Evolutionary conservation across 2,113 vertebrate genomes (phyloP).

Genomic region (Felis chaus): DNA sequence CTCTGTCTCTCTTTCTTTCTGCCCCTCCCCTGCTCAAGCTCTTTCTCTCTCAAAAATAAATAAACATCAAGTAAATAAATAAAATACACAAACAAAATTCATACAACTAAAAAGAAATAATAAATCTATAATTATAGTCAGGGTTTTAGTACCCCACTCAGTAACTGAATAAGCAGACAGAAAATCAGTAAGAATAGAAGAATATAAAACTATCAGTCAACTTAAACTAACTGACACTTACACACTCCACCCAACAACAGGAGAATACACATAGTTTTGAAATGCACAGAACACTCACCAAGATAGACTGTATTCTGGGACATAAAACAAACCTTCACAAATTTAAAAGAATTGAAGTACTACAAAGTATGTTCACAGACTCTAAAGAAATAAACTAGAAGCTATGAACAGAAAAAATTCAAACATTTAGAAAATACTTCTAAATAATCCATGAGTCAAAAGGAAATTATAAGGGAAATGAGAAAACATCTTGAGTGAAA

Average conservation of each 20-base stretch:
- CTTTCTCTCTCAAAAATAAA: no score
- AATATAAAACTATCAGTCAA: background rate
- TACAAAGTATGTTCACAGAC: background rate
- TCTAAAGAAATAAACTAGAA: background rate
- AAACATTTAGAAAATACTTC: background rate
- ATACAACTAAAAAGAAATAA: background rate
- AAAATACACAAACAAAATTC: background rate
- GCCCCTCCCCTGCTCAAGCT: no score
- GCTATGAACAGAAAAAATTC: background rate
- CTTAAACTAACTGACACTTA: background rate
- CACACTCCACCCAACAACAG: background rate
- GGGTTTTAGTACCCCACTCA: background rate
- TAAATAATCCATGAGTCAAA: background rate
- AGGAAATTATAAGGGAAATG: background rate
- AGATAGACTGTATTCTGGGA: background rate
- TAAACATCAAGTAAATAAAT: no score
- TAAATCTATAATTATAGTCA: background rate
- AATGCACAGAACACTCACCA: background rate
- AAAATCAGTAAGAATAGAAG: background rate
- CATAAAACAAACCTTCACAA: background rate
- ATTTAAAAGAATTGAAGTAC: background rate
- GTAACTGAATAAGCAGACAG: background rate
- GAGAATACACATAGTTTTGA: background rate
- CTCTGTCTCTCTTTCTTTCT: no score
- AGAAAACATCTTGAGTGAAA: conserved; percentile 23